Evolutionary conservation across 2,113 vertebrate species (phyloP).

Genomic region (Phalacrocorax aristotelis): DNA sequence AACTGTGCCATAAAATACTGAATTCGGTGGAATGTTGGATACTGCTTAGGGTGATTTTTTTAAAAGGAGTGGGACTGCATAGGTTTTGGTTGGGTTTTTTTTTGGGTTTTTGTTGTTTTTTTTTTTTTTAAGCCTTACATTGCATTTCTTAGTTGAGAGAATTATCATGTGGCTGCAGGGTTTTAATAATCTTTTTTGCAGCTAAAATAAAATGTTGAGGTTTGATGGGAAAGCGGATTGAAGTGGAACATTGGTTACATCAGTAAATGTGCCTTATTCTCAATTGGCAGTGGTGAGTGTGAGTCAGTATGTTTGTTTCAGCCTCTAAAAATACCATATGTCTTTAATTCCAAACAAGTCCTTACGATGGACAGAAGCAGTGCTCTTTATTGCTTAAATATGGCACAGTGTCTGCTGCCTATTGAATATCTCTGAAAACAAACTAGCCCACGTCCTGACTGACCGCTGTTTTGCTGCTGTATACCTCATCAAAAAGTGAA

Average conservation of each 20-base stretch:
- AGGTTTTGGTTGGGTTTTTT: not conserved
- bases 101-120: no score
- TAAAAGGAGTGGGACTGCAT: not conserved
- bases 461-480: not conserved
- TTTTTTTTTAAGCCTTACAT: not conserved
- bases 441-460: not conserved
- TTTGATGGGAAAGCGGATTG: constrained; percentile 47
- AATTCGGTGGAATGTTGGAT: not conserved
- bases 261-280: constrained; percentile 65
- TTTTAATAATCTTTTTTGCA: constrained; percentile 61
- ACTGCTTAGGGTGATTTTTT: not conserved
- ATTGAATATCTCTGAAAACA: not conserved
- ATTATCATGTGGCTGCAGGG: not conserved
- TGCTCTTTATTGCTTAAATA: not conserved
- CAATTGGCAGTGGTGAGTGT: constrained; percentile 52
- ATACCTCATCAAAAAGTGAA: not conserved
- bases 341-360: constrained; percentile 54
- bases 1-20: not conserved
- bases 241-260: constrained; percentile 63
- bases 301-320: constrained; percentile 69
- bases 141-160: not conserved
- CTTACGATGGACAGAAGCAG: constrained; percentile 36
- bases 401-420: not conserved
- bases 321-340: constrained; percentile 65
- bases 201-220: constrained; percentile 46